These are phyloP conservation scores for Calcarius lapponicus DNA, from an alignment of 2,797 vertebrate species.

Conservation along the genomic window DNA sequence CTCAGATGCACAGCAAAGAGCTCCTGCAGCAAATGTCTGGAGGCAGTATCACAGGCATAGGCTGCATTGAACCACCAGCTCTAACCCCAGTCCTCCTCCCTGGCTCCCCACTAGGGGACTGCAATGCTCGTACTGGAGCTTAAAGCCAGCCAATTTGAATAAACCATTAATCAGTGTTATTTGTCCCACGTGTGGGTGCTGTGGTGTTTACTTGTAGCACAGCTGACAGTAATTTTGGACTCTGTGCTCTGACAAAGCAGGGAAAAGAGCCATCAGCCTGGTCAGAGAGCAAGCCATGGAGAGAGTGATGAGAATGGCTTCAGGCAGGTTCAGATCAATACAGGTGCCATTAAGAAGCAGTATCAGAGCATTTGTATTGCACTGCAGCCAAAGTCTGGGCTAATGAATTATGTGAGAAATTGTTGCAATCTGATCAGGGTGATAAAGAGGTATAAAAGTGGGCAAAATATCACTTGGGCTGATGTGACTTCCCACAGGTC, in stretches of 20 bases:
- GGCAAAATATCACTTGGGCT: neutral
- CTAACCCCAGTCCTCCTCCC: neutral
- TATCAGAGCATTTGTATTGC: neutral
- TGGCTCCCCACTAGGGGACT: neutral
- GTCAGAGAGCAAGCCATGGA: neutral
- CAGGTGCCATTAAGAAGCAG: neutral
- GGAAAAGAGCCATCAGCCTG: neutral
- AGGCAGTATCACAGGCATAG: neutral
- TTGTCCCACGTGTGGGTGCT: neutral
- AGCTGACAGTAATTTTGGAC: neutral
- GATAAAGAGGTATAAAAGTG: neutral
- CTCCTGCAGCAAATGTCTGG: neutral
- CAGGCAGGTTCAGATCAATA: neutral
- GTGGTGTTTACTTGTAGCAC: neutral
- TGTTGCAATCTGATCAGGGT: neutral
- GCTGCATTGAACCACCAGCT: neutral
- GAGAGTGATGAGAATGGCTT: neutral
- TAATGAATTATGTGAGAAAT: constrained; percentile 12
- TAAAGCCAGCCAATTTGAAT: neutral
- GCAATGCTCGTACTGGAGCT: neutral
- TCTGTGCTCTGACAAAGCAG: neutral
- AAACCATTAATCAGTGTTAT: neutral
- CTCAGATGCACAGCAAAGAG: neutral
- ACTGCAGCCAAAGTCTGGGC: neutral
- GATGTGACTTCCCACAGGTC: neutral